These are phyloP conservation scores for Himantopus leucocephalus DNA, from an alignment of 2,113 vertebrate species.

Conservation along the genomic window DNA sequence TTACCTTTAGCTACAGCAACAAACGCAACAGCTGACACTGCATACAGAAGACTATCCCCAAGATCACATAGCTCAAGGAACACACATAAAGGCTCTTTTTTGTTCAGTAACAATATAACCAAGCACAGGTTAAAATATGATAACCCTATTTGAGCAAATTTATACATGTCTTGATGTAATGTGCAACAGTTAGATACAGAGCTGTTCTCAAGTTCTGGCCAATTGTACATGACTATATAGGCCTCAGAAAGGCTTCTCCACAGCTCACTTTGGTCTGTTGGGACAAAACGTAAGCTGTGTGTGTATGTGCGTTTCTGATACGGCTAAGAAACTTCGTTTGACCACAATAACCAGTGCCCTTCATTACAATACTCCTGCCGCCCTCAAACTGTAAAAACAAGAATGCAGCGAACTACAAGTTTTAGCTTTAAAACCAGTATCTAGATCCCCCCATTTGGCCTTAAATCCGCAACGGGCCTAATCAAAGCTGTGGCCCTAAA, in stretches of 20 bases:
- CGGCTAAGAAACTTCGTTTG: rapidly evolving
- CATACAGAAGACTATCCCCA: background rate
- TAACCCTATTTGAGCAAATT: background rate
- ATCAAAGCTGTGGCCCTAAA: background rate
- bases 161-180: background rate
- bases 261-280: background rate
- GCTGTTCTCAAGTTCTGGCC: background rate
- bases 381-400: background rate
- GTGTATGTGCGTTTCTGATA: background rate
- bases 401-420: background rate
- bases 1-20: constrained; percentile 56
- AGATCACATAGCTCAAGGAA: background rate
- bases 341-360: background rate
- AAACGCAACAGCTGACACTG: constrained; percentile 26
- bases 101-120: background rate
- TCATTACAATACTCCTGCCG: rapidly evolving
- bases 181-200: background rate
- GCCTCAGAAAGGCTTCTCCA: background rate
- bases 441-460: background rate
- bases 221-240: background rate
- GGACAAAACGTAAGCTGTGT: background rate
- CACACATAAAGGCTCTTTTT: background rate
- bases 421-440: background rate
- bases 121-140: background rate
- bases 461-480: background rate